phyloP scores from a whole-genome alignment of 2,113 vertebrate genomes.

The Fregetta grallaria region DNA sequence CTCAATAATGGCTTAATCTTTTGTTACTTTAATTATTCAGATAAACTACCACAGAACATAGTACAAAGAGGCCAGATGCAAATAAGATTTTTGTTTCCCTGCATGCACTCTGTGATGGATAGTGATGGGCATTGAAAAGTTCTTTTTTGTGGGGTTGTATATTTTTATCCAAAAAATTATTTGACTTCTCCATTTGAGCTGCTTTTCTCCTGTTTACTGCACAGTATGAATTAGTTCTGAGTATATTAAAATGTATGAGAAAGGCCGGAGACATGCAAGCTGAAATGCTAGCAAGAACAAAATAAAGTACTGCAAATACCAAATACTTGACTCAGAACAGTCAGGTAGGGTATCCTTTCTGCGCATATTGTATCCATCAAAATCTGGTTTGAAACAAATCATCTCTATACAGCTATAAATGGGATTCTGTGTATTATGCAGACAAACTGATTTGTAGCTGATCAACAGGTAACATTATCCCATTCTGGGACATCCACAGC shows the following conservation, averaged over 20 bases:
- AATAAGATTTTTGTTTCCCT: background rate
- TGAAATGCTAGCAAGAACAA: background rate
- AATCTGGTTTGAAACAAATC: background rate
- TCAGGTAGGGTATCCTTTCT: background rate
- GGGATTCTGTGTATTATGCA: background rate
- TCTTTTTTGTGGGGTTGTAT: background rate
- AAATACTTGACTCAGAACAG: background rate
- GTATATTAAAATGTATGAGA: background rate
- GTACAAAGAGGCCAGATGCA: background rate
- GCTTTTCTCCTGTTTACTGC: background rate
- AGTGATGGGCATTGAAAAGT: background rate
- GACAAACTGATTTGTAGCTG: background rate
- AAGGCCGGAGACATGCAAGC: background rate
- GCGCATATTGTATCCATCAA: background rate
- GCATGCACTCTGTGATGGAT: background rate
- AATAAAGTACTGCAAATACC: background rate
- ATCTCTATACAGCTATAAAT: background rate
- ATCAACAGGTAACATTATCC: background rate
- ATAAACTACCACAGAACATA: background rate
- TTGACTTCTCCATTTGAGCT: background rate
- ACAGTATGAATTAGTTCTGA: background rate
- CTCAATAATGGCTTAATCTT: background rate
- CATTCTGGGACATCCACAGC: background rate
- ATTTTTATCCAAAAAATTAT: background rate
- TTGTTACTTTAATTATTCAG: background rate